These are phyloP conservation scores for Atrichornis clamosus DNA, from an alignment of 2,113 vertebrate genomes.

Conservation along the genomic window DNA sequence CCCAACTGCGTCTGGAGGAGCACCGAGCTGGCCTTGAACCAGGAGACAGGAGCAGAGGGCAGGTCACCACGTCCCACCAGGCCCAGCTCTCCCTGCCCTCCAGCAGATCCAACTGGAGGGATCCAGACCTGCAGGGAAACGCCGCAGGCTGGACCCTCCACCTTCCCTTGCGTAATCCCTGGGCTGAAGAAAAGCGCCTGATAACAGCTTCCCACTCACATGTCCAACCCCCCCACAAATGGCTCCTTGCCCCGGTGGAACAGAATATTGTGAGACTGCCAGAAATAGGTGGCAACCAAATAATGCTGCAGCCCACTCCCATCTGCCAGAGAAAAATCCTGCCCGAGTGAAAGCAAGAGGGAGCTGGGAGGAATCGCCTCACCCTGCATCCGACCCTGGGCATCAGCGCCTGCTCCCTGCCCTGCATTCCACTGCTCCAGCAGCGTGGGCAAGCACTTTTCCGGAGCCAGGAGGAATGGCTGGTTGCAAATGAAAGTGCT, in stretches of 20 bases:
- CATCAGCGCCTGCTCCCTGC: accelerated
- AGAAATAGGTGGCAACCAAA: conserved; percentile 45
- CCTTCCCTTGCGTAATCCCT: conserved; percentile 3
- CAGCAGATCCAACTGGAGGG: neutral
- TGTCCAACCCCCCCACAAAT: neutral
- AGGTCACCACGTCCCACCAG: neutral
- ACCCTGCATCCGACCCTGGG: neutral
- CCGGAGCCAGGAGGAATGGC: neutral
- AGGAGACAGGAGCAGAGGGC: neutral
- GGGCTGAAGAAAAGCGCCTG: neutral
- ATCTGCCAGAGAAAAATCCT: conserved; percentile 30
- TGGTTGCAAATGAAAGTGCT: neutral
- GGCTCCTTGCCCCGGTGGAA: neutral
- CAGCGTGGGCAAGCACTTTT: neutral
- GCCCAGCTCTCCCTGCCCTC: neutral
- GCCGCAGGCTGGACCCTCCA: neutral
- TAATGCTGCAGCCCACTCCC: conserved; percentile 58
- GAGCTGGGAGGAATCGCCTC: neutral
- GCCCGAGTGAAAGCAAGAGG: neutral
- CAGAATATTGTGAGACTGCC: conserved; percentile 11
- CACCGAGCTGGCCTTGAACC: accelerated
- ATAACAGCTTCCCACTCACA: conserved; percentile 7
- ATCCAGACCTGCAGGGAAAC: neutral
- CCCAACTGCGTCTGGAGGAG: neutral
- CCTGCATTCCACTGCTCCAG: accelerated